Base-by-base conservation (phyloP, 2,113 vertebrate species). In the Antechinus stuartii region DNA sequence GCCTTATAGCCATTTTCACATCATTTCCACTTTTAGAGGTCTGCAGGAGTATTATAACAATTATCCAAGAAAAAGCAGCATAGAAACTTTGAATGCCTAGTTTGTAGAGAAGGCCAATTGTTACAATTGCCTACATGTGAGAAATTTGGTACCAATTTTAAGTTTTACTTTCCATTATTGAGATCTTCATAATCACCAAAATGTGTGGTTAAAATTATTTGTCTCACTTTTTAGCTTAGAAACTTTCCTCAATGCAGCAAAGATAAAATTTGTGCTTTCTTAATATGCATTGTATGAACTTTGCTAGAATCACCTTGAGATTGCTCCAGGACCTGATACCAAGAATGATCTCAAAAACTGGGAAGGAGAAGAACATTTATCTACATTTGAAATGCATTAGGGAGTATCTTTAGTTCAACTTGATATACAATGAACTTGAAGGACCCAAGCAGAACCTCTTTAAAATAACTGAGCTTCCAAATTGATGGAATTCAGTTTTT, bases 291-390 rank as follows among this genome's bases (percentile, higher is more conserved):
- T 84, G 19, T 19, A 92, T 96, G 94, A 94, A 89, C 46, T 27
- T 98, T 26, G 50, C 52, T 92, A 96, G 96, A 97, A 98, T 97
- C 97, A 97, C 55, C 68, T 97, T 96, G 90, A 97, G 98, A 95
- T 8, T 46, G 91, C 96, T 97, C 95, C 84, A 98, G 95, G 96
- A 95, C 94, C 95, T 97, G 93, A 95, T 95, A 94, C 49, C 35
- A 96, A 96, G 95, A 98, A 96, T 91, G 49, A 97, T 97, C 90
- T 95, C 93, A 89, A 68, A 90, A 89, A 90, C 90, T 54, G 91
- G 89, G 92, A 93, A 97, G 55, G 91, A 98, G 93, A 89, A 97
- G 97, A 95, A 95, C 7, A 76, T 96, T 95, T 90, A 76, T 97
- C 93, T 97, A 95, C 96, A 96, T 96, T 96, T 6, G 96, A 97